A percentile compares a stretch with the other conserved stretches of the same genome.
phyloP scores from a whole-genome alignment of 2,888 invertebrate genomes.

The Ephialtes manifestator region DNA sequence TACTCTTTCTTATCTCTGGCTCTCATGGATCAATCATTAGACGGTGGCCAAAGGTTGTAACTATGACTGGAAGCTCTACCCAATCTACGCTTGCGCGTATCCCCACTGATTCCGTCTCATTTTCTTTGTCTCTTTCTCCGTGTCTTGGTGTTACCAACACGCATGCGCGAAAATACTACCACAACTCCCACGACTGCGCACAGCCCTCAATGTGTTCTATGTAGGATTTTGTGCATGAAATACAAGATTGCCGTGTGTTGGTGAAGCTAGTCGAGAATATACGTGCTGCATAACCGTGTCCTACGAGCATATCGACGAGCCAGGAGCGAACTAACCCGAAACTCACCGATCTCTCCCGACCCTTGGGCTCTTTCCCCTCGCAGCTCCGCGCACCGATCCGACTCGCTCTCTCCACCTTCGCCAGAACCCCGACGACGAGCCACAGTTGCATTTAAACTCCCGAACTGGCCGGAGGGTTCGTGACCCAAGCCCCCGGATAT shows the following conservation, averaged over 20 bases:
- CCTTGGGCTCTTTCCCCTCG: slow-evolving; percentile 61
- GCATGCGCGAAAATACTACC: slow-evolving; percentile 32
- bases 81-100: slow-evolving; percentile 52
- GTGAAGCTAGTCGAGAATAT: slow-evolving; percentile 16
- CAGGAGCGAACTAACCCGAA: slow-evolving; percentile 79
- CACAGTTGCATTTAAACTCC: slow-evolving; percentile 84
- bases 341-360: slow-evolving; percentile 75
- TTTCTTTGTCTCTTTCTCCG: no score
- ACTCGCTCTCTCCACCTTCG: slow-evolving; percentile 62
- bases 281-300: slow-evolving; percentile 63
- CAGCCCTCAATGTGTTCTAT: not conserved
- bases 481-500: slow-evolving; percentile 48
- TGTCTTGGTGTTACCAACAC: not conserved
- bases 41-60: not conserved
- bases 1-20: not conserved
- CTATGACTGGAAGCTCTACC: not conserved
- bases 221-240: not conserved
- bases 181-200: slow-evolving; percentile 9
- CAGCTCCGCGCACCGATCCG: slow-evolving; percentile 44
- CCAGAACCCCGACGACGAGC: slow-evolving; percentile 75
- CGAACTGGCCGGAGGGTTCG: slow-evolving; percentile 77
- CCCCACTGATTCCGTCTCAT: not conserved
- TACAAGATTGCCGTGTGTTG: not conserved
- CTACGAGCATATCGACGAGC: slow-evolving; percentile 84
- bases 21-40: slow-evolving; percentile 13